Conservation (phyloP, 1,140 invertebrate genomes). For the Nixonia krombeini region DNA sequence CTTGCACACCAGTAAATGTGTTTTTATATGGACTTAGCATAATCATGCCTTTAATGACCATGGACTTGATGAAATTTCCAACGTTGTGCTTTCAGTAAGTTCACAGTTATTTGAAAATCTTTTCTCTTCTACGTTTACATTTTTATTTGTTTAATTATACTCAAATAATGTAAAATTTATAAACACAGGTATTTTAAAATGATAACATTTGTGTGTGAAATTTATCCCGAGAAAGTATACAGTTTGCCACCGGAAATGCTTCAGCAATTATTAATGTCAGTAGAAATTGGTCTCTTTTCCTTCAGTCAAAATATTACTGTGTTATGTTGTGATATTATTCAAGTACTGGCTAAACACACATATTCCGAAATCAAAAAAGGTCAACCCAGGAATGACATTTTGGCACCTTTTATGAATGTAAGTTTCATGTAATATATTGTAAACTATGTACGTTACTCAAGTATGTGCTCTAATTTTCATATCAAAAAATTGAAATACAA, state of each 20-base stretch:
- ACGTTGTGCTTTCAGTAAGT: slow-evolving; percentile 77
- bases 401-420: slow-evolving; percentile 81
- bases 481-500: too few relatives aligned
- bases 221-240: slow-evolving; percentile 77
- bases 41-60: slow-evolving; percentile 82
- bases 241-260: slow-evolving; percentile 74
- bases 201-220: slow-evolving; percentile 78
- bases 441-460: neutral
- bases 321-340: slow-evolving; percentile 79
- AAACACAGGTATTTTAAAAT: slow-evolving; percentile 72
- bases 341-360: slow-evolving; percentile 71
- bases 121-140: slow-evolving; percentile 1
- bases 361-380: slow-evolving; percentile 59
- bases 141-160: too few relatives aligned
- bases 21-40: slow-evolving; percentile 80
- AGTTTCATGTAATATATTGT: too few relatives aligned
- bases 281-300: slow-evolving; percentile 79
- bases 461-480: too few relatives aligned
- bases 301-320: slow-evolving; percentile 77
- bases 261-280: slow-evolving; percentile 75
- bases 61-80: slow-evolving; percentile 81
- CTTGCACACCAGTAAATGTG: slow-evolving; percentile 76
- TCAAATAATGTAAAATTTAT: neutral
- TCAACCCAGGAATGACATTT: slow-evolving; percentile 69
- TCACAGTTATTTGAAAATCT: slow-evolving; percentile 7